These are phyloP conservation scores for Agrilus cyanescens DNA, from an alignment of 2,888 invertebrate species.

Conservation along the genomic window DNA sequence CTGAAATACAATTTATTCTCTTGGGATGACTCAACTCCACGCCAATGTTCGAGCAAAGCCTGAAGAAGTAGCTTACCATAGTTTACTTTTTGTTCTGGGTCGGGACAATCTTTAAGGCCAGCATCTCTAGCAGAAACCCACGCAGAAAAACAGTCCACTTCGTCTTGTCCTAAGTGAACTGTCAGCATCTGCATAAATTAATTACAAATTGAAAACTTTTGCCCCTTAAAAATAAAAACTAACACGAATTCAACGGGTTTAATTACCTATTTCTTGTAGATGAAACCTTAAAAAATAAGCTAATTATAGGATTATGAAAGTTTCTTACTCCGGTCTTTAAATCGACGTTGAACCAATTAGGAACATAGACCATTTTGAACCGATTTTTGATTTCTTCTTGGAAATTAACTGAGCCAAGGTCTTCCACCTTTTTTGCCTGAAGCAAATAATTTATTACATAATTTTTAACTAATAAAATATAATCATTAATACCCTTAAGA, in stretches of 20 bases:
- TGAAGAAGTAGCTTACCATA: conserved; percentile 89
- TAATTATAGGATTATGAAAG: neutral
- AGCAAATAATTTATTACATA: conserved; percentile 13
- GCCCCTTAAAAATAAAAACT: conserved; percentile 3
- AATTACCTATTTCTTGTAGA: neutral
- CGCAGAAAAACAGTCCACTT: conserved; percentile 94
- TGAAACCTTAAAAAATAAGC: conserved; percentile 1
- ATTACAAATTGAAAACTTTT: conserved; percentile 3
- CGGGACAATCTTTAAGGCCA: conserved; percentile 51
- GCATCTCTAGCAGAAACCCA: conserved; percentile 98
- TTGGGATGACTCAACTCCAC: conserved; percentile 54
- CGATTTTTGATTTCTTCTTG: conserved; percentile 87
- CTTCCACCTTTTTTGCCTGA: conserved; percentile 71
- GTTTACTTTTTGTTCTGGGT: conserved; percentile 82
- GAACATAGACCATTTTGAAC: conserved; percentile 89
- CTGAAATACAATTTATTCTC: conserved; percentile 70
- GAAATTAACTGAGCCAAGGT: conserved; percentile 82
- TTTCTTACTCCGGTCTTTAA: conserved; percentile 85
- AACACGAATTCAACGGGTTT: neutral
- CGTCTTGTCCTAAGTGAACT: conserved; percentile 92
- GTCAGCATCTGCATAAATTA: conserved; percentile 68
- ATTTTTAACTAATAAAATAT: conserved; percentile 1
- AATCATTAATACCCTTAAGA: conserved; percentile 55
- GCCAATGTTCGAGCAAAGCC: conserved; percentile 92
- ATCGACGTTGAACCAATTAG: conserved; percentile 99